Percentiles rank a stretch among this genome's conserved stretches.
Conservation (phyloP, 1,140 invertebrate genomes). For the Bombus impatiens region DNA sequence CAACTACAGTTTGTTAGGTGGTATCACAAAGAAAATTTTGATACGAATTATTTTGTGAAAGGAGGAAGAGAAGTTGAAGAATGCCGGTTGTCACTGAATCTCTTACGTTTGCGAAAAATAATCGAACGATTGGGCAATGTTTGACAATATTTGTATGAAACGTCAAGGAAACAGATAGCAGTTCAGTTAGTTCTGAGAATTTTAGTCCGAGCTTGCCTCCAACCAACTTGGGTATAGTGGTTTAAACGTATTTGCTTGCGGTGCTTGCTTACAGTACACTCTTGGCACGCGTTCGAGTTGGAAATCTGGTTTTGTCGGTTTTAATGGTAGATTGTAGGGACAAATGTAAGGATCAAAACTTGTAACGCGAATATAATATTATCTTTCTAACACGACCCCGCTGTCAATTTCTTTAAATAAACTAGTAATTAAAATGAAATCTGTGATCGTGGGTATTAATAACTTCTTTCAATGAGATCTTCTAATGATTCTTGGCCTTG, state of each 20-base stretch:
- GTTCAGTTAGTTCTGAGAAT: background rate
- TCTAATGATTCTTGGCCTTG: too few relatives aligned
- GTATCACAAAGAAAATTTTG: too few relatives aligned
- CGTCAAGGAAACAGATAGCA: background rate
- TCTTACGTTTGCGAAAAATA: too few relatives aligned
- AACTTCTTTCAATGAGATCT: background rate
- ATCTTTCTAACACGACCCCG: background rate
- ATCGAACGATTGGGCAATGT: background rate
- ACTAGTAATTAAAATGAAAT: background rate
- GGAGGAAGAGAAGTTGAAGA: too few relatives aligned
- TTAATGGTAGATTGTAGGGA: background rate
- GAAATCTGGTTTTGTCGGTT: slow-evolving; percentile 15
- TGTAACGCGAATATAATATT: background rate
- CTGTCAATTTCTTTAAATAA: background rate
- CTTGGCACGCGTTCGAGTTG: slow-evolving; percentile 1
- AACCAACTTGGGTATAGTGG: background rate
- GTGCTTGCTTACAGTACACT: background rate
- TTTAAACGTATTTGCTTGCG: slow-evolving; percentile 10
- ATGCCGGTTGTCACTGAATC: too few relatives aligned
- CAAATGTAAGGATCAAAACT: background rate
- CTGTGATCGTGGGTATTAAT: background rate
- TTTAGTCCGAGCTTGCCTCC: background rate
- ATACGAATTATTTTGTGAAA: too few relatives aligned
- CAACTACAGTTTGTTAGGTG: too few relatives aligned
- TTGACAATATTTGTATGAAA: background rate